Conservation (phyloP, 92 coral and sea anemone genomes). For the Chrysogorgia sp. region DNA sequence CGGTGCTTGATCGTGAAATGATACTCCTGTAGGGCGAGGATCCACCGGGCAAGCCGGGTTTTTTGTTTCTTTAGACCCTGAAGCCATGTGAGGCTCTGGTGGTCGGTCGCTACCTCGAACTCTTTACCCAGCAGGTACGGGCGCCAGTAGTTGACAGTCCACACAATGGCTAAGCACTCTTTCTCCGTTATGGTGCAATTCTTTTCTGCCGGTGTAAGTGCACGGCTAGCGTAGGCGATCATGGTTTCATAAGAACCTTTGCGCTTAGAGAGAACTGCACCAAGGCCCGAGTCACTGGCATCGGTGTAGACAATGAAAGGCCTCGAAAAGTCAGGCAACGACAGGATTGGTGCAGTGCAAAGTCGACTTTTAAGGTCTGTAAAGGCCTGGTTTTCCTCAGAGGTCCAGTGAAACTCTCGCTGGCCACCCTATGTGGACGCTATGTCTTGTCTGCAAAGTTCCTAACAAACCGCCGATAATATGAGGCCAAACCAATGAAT, state of each 20-base stretch:
- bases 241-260: not conserved
- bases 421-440: not conserved
- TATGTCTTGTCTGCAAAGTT: too few species aligned
- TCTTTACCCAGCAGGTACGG: not conserved
- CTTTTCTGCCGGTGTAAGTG: not conserved
- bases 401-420: not conserved
- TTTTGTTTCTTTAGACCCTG: not conserved
- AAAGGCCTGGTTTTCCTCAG: not conserved
- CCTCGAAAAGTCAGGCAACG: not conserved
- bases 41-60: not conserved
- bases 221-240: not conserved
- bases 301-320: conserved; percentile 1
- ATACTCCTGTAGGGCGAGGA: not conserved
- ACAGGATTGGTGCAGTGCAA: not conserved
- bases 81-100: not conserved
- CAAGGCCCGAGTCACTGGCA: conserved; percentile 3
- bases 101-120: not conserved
- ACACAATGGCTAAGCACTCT: too few species aligned
- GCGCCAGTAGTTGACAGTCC: too few species aligned
- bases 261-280: not conserved
- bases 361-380: not conserved
- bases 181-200: too few species aligned
- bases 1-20: not conserved
- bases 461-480: too few species aligned
- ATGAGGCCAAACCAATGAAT: too few species aligned